Base-by-base conservation (phyloP, 2,797 vertebrate genomes). In the Pogonophryne albipinna region DNA sequence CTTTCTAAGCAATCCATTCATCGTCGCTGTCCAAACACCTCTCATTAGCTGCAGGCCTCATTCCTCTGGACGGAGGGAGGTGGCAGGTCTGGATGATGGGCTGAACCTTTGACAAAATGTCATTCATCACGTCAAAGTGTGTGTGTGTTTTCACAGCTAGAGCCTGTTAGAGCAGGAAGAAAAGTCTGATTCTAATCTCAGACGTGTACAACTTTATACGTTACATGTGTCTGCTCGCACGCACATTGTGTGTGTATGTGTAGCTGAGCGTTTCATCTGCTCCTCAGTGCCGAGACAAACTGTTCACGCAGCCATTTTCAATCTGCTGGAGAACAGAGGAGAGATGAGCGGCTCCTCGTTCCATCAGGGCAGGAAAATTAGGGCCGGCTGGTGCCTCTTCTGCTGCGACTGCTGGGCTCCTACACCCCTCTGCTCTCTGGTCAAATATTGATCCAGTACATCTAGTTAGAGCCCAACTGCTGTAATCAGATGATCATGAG, bases 11-110 rank as follows among this genome's bases (percentile, higher is more conserved):
- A 23, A 27, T 66, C 60, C 84, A 87, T 90, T 49, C 71, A 41
- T 86, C 74, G 71, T 74, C 0, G 74, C 88, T 83, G 83, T 91
- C 90, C 85, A 82, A 73, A 83, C 80, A 77, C 61, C 52, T 49
- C 91, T 93, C 90, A 83, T 92, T 90, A 93, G 86, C 89, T 67
- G 74, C 91, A 88, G 89, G 86, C 84, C 87, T 91, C 85, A 83
- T 88, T 90, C 84, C 83, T 90, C 86, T 74, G 83, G 85, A 70
- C 71, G 60, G 58, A 80, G 73, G 81, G 77, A 80, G 77, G 85
- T 85, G 85, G 83, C 80, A 76, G 78, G 80, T 71, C 80, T 1
- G 70, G 79, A 69, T 63, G 80, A 83, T 66, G 38, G 62, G 65
- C 59, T 34, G 55, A 74, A 71, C 74, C 86, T 83, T 60, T 62